A percentile compares a stretch with the other conserved stretches of the same genome.
phyloP scores from a whole-genome alignment of 2,113 vertebrate genomes.

The Ageneiosus marmoratus region DNA sequence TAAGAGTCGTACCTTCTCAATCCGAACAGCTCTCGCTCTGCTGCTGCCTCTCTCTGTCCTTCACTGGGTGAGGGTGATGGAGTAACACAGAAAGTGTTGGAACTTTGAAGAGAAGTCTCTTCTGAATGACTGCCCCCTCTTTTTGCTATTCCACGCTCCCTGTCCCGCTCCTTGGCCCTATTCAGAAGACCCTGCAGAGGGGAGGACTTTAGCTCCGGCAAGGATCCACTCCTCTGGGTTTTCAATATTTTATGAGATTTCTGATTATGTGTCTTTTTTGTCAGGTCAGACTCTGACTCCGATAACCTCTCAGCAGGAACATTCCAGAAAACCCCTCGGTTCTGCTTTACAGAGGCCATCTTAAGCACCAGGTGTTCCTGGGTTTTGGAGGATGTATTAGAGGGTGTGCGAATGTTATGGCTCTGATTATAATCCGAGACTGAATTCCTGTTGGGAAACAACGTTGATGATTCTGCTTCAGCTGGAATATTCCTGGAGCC shows the following conservation, averaged over 20 bases:
- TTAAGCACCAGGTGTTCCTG: conserved; percentile 59
- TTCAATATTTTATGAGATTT: conserved; percentile 51
- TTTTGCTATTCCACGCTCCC: conserved; percentile 46
- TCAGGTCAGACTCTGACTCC: conserved; percentile 58
- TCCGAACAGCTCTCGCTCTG: conserved; percentile 55
- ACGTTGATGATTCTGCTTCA: background rate
- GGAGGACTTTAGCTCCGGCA: conserved; percentile 41
- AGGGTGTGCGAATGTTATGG: conserved; percentile 38
- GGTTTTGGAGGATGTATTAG: conserved; percentile 27
- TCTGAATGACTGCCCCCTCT: conserved; percentile 7
- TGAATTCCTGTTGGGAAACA: conserved; percentile 42
- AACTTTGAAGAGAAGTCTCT: conserved; percentile 20
- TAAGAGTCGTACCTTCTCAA: conserved; percentile 50
- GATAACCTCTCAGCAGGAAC: conserved; percentile 27
- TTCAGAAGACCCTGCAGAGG: conserved; percentile 62
- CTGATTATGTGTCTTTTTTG: background rate
- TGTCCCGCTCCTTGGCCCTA: conserved; percentile 62
- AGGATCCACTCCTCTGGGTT: conserved; percentile 63
- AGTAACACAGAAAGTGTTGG: conserved; percentile 47
- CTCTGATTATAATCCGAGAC: conserved; percentile 58
- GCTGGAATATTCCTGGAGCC: background rate
- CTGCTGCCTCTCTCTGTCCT: conserved; percentile 57
- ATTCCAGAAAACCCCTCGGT: conserved; percentile 55
- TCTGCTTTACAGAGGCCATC: conserved; percentile 59
- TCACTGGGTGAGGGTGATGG: conserved; percentile 55